phyloP scores from a whole-genome alignment of 2,797 vertebrate species.

The Sebastes hubbsi region DNA sequence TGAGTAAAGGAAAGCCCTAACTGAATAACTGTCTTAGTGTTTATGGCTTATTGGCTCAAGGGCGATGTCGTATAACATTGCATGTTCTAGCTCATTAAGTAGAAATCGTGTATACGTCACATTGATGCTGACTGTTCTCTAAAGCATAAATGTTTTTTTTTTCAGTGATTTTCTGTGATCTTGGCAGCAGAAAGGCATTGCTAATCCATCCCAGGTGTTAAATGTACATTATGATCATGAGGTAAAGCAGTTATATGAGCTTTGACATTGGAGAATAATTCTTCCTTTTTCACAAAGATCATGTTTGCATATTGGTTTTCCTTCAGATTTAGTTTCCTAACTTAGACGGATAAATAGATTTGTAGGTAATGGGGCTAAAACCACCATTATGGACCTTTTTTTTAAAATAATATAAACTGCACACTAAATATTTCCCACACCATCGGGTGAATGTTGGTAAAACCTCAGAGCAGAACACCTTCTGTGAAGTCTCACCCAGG shows the following conservation, averaged over 20 bases:
- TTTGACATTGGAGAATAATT: not conserved
- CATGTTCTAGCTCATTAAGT: not conserved
- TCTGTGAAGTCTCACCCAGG: not conserved
- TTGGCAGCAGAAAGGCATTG: not conserved
- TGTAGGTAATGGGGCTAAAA: not conserved
- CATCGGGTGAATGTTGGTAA: not conserved
- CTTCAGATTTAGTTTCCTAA: not conserved
- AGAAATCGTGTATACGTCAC: not conserved
- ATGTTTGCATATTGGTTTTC: not conserved
- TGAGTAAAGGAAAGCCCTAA: not conserved
- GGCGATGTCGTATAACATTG: not conserved
- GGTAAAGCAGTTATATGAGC: not conserved
- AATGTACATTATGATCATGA: not conserved
- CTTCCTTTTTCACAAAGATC: not conserved
- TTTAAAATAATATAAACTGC: not conserved
- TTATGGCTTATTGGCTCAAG: slow-evolving; percentile 12
- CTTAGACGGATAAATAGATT: not conserved
- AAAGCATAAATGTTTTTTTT: not conserved
- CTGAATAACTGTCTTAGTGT: slow-evolving; percentile 12
- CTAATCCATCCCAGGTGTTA: not conserved
- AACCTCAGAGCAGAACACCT: not conserved
- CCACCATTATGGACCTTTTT: not conserved
- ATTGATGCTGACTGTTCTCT: not conserved
- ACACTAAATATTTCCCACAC: not conserved
- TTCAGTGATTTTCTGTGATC: not conserved